phyloP scores from a whole-genome alignment of 2,113 vertebrate species.

The Procavia capensis region DNA sequence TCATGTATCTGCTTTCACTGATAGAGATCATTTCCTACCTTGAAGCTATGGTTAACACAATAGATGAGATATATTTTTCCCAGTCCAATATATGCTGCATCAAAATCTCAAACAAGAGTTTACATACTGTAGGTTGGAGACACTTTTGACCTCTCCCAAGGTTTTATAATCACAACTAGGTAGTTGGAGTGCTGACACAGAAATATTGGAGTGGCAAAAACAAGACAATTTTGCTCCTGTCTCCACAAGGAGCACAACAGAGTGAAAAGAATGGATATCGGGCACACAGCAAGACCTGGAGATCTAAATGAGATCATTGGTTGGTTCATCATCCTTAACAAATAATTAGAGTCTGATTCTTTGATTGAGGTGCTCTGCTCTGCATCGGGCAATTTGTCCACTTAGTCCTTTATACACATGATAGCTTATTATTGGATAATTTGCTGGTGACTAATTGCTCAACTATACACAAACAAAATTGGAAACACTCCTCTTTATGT shows the following conservation, averaged over 20 bases:
- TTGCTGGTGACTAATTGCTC: not conserved
- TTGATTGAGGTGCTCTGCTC: not conserved
- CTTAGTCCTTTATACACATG: not conserved
- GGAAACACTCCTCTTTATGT: not conserved
- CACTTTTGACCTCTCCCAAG: not conserved
- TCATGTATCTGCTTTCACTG: not conserved
- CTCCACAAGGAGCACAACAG: not conserved
- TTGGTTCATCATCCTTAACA: not conserved
- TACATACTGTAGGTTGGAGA: not conserved
- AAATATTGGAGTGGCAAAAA: not conserved
- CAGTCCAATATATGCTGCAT: not conserved
- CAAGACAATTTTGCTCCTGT: not conserved
- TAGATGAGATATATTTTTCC: not conserved
- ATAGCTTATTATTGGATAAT: not conserved
- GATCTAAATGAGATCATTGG: not conserved
- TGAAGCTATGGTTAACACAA: not conserved
- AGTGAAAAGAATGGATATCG: not conserved
- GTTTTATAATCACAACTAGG: not conserved
- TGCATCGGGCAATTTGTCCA: not conserved
- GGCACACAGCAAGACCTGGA: not conserved
- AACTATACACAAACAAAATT: not conserved
- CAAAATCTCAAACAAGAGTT: not conserved
- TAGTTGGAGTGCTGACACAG: not conserved
- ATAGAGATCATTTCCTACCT: not conserved
- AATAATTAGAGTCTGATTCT: not conserved